Evolutionary conservation across 2,113 vertebrate species (phyloP), one percentile per base, ranked within the genome.

Genomic region (Zonotrichia leucophrys): DNA sequence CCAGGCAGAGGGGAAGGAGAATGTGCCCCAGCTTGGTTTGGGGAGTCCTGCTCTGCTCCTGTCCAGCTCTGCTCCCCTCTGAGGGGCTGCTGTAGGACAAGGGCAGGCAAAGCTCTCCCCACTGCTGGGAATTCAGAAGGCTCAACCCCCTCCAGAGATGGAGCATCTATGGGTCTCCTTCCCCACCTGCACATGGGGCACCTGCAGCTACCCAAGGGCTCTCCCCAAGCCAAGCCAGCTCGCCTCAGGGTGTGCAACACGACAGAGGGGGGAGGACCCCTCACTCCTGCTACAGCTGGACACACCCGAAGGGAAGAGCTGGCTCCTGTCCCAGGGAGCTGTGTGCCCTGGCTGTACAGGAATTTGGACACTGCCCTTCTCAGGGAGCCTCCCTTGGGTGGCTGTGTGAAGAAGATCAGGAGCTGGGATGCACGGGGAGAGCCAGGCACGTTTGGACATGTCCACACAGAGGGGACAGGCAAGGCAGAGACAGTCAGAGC

Each of bases 241-340:
- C 33, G 33, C 59, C 78, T 50, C 0, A 0, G 42, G 33, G 31
- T 0, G 1, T 1, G 7, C 23, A 41, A 27, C 7, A 2, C 3
- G 35, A 41, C 21, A 75, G 25, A 37, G 9, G 1, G 31, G 28
- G 10, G 41, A 72, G 58, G 35, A 50, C 3, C 1, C 24, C 33
- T 8, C 0, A 0, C 4, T 50, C 24, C 55, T n/a, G 55, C 44
- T 49, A 5, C 28, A 66, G 50, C 59, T 13, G 35, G 83, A 52
- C 64, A 53, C 60, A 49, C 28, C 18, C 5, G 0, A 47, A 58
- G 44, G 68, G 62, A 73, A 80, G 69, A 66, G 49, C 0, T 50
- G 46, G 69, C 81, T 87, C 24, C 56, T 46, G 10, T 74, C 81
- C 74, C 7, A 0, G 24, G 23, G 22, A 68, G 41, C 4, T 3